Evolutionary conservation across 2,113 vertebrate genomes (phyloP).

Genomic region (Prunella fulvescens): DNA sequence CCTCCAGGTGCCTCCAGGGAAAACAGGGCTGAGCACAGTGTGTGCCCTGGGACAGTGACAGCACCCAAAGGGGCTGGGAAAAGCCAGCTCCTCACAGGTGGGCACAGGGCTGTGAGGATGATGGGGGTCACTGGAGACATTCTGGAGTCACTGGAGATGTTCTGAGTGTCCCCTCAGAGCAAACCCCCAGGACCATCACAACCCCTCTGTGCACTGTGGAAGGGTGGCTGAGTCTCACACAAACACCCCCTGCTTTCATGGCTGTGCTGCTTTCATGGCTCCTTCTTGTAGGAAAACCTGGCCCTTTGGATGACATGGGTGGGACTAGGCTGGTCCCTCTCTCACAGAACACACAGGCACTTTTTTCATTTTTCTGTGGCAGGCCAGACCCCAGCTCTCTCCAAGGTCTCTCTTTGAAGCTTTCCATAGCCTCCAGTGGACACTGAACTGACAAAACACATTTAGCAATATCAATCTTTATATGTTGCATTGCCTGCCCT

Average conservation of each 20-base stretch:
- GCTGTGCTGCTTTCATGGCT: not conserved
- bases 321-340: not conserved
- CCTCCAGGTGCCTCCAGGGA: not conserved
- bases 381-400: not conserved
- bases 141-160: not conserved
- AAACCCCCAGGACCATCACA: not conserved
- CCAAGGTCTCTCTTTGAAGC: not conserved
- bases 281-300: not conserved
- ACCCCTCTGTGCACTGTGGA: not conserved
- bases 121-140: not conserved
- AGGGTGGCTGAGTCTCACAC: not conserved
- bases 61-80: not conserved
- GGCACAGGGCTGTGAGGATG: not conserved
- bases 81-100: not conserved
- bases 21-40: rapidly evolving
- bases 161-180: not conserved
- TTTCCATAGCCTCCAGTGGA: not conserved
- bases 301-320: not conserved
- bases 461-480: not conserved
- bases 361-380: not conserved
- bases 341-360: not conserved
- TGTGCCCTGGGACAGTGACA: not conserved
- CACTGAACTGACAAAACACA: not conserved
- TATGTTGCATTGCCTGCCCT: not conserved
- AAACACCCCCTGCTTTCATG: not conserved